A percentile compares a stretch with the other conserved stretches of the same genome.
Conservation (phyloP, 2,797 vertebrate species). For the Chelon labrosus region DNA sequence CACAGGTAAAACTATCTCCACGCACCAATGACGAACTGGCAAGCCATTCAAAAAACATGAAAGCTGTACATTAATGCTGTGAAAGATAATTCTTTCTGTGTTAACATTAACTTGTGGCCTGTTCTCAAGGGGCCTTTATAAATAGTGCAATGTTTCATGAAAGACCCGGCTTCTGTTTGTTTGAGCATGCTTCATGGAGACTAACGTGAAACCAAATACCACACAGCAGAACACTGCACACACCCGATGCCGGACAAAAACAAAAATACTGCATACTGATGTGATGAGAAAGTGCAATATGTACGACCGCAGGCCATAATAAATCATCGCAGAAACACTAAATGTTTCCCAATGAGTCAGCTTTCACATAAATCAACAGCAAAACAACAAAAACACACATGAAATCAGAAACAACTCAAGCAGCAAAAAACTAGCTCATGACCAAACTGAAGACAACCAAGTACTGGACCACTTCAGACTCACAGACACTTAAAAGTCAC, state of each 20-base stretch:
- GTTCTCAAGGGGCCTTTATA: neutral
- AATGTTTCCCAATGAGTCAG: conserved; percentile 25
- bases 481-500: conserved; percentile 73
- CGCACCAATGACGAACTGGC: conserved; percentile 48
- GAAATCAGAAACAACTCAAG: conserved; percentile 21
- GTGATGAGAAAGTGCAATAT: conserved; percentile 56
- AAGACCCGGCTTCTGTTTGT: conserved; percentile 49
- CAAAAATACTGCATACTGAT: conserved; percentile 43
- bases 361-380: conserved; percentile 23
- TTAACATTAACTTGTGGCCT: neutral
- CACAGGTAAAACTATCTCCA: conserved; percentile 29
- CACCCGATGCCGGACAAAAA: conserved; percentile 52
- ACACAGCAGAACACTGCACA: conserved; percentile 57
- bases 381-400: conserved; percentile 43
- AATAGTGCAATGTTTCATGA: conserved; percentile 56
- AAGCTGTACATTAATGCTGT: conserved; percentile 24
- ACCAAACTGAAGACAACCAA: conserved; percentile 61
- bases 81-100: conserved; percentile 49
- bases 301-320: conserved; percentile 56
- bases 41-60: conserved; percentile 62
- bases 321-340: conserved; percentile 22
- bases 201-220: conserved; percentile 57
- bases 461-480: conserved; percentile 64
- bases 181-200: conserved; percentile 75
- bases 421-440: conserved; percentile 50